Evolutionary conservation across 2,888 invertebrate species (phyloP), one percentile per base, ranked within the genome.

Genomic region (Himalopsyche japonica): DNA sequence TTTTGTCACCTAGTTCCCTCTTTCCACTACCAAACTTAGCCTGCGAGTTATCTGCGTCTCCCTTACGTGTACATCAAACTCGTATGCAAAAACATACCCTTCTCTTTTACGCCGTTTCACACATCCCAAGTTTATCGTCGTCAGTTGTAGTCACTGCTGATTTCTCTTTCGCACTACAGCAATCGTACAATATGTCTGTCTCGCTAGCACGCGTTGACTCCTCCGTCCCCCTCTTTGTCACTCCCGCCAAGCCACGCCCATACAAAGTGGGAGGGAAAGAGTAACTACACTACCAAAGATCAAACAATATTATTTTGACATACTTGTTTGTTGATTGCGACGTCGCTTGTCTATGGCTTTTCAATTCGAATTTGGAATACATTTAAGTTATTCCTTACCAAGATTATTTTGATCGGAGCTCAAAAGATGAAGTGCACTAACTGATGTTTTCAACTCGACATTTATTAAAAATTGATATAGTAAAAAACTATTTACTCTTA

Each of bases 21-120:
- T 70, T 70, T 70, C 70, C 70, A 70, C 70, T 70, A 70, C 84
- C 48, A 57, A 76, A 81, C 82, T 82, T 80, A 70, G 77, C 64
- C 24, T 80, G 76, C 77, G 80, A 70, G 81, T 57, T 47, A 70
- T 47, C 43, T 27, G 32, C 43, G 77, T 79, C 77, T 82, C 82
- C 48, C 82, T 30, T 77, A 70, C 82, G 64, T 32, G 79, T 79
- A 80, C 80, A 82, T 70, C 70, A 70, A 70, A 70, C 27, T 70
- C 70, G 30, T 70, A 70, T 70, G 70, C 70, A 15, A 70, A 70
- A 70, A 12, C 4, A 15, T 27, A 27, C 70, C 70, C 70, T 70
- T 70, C 70, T 70, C 70, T 70, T 30, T 70, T 70, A 30, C 70
- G 70, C 70, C 70, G 70, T 30, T 70, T 70, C 79, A 76, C 77